Evolutionary conservation across 1,140 invertebrate genomes (phyloP), one percentile per base, ranked within the genome.

Genomic region (Agrypnia vestita): DNA sequence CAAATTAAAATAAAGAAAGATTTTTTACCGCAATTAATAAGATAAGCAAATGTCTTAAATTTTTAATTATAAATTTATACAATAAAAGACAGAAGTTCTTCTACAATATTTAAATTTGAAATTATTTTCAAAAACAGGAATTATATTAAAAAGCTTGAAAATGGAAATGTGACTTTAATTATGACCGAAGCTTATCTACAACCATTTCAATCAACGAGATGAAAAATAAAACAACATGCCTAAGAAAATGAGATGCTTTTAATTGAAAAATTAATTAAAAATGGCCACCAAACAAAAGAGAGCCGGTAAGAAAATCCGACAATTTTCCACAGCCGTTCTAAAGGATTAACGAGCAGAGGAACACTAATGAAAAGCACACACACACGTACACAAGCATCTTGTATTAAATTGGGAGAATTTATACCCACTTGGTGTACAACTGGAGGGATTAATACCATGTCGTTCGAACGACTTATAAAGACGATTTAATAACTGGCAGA

Each of bases 371-470:
- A 67, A 67, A 67, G 25, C 21, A 43, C 55, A 59, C 55, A 56
- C 25, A 35, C 25, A 35, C 25, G 6, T 6, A 35, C 55, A 59
- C 55, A 59, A 7, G 3, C 55, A 59, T 59, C 15, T 21, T 59
- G 55, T 8, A 59, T 59, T 59, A 59, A 59, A 59, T 59, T 59
- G 15, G 21, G 11, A 59, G 55, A 59, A 19, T 21, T 59, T 59
- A 11, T 19, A 59, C 55, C 55, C 10, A 19, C 15, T n/a, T 59
- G 3, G 4, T 21, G 21, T 19, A 59, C 17, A 15, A 19, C 15
- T 59, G 12, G 6, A 59, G 21, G 55, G 55, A 59, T 59, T 59
- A 19, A 59, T 8, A 59, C 55, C 4, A 6, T 35, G 25, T 35
- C 25, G 55, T 13, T 21, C 13, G 17, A 21, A 59, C 17, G 21